Evolutionary conservation across 64 coral and sea anemone genomes (phyloP).

Genomic region (Montipora efflorescens): DNA sequence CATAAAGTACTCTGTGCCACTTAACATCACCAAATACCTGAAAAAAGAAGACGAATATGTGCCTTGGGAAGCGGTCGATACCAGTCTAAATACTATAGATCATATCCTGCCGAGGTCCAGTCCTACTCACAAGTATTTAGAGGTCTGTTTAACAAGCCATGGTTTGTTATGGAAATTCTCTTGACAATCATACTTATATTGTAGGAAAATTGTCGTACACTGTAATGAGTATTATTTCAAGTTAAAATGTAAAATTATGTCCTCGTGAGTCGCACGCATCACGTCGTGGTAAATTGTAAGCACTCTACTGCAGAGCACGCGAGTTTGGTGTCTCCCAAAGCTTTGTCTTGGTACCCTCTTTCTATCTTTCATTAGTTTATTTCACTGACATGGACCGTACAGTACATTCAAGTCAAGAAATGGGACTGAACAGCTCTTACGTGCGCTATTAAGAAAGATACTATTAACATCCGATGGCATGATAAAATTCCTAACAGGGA

Average conservation of each 20-base stretch:
- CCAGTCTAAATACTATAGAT: not conserved
- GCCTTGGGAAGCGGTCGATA: conserved; percentile 21
- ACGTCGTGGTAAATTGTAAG: not conserved
- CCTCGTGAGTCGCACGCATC: not conserved
- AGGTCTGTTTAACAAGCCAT: conserved; percentile 18
- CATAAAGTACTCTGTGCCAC: conserved; percentile 61
- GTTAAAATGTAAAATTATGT: not conserved
- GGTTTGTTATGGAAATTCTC: not conserved
- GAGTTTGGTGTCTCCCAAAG: too few relatives aligned
- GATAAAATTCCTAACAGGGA: too few relatives aligned
- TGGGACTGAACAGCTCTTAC: too few relatives aligned
- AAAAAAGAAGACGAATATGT: conserved; percentile 51
- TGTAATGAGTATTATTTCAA: not conserved
- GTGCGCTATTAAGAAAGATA: too few relatives aligned
- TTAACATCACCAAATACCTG: conserved; percentile 46
- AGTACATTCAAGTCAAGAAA: too few relatives aligned
- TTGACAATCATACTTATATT: not conserved
- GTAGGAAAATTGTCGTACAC: too few relatives aligned
- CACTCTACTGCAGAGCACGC: not conserved
- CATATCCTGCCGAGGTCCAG: conserved; percentile 41
- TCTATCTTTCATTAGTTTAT: too few relatives aligned
- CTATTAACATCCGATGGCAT: too few relatives aligned
- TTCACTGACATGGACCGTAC: too few relatives aligned
- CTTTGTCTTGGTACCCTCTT: too few relatives aligned
- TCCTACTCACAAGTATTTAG: conserved; percentile 39